Conservation (phyloP, 2,113 vertebrate genomes). For the Platycercus adscitus region DNA sequence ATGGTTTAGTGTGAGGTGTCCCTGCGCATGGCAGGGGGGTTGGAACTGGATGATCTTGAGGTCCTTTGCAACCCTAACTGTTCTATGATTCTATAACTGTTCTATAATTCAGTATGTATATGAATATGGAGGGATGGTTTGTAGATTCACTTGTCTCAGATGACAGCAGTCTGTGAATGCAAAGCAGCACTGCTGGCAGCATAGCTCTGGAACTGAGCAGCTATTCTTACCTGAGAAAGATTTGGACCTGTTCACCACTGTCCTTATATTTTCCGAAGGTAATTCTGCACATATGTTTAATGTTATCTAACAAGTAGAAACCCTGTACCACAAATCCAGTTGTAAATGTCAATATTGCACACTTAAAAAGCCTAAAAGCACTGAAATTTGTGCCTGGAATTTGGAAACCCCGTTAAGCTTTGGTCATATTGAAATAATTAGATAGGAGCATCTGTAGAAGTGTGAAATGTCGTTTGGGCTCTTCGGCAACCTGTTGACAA, state of each 20-base stretch:
- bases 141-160: not conserved
- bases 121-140: not conserved
- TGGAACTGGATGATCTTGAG: no score
- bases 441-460: slow-evolving; percentile 27
- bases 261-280: not conserved
- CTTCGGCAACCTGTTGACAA: slow-evolving; percentile 36
- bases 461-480: slow-evolving; percentile 28
- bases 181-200: not conserved
- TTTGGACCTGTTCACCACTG: not conserved
- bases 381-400: not conserved
- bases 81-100: no score
- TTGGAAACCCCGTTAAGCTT: not conserved
- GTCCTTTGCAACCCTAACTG: no score
- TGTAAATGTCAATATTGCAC: not conserved
- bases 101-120: not conserved
- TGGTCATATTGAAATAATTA: not conserved
- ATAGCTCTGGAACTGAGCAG: not conserved
- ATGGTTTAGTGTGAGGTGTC: no score
- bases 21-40: no score
- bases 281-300: not conserved
- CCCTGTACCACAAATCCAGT: not conserved
- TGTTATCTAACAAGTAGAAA: not conserved
- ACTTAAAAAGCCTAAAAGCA: not conserved
- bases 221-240: not conserved
- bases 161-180: not conserved